Base-by-base conservation (phyloP, 1,140 invertebrate genomes). In the Proales similis region DNA sequence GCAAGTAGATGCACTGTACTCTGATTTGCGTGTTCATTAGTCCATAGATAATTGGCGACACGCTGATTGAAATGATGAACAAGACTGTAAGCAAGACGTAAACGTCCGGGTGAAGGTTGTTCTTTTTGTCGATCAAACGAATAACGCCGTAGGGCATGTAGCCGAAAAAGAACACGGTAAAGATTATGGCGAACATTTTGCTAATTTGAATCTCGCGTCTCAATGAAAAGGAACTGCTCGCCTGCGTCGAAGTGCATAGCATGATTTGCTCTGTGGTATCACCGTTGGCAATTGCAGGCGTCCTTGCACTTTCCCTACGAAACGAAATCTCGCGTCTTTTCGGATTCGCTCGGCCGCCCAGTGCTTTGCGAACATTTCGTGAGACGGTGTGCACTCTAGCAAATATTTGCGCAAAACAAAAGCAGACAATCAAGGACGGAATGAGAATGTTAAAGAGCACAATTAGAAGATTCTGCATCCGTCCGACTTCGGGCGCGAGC, bases 101-200 rank as follows among this genome's bases (percentile, higher is more conserved):
- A 51, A 73, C 71, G 60, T 74, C 71, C n/a, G 70, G 70, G 64
- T 68, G 66, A 12, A 70, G 65, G 42, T 69, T 65, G 53, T 70
- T 68, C 1, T 46, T 29, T 33, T 32, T 47, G 64, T 76, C 74
- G 22, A 72, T 70, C 12, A 68, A 67, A 14, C 74, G 66, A 1
- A 74, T 68, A 19, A 74, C 68, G 24, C 71, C 71, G 51, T 76
- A 76, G 0, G 73, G 73, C 17, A 74, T 57, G 48, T 73, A 76
- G 22, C 73, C 74, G 12, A 74, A 64, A 33, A 75, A 63, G 32
- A 76, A 73, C 12, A 75, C 66, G 4, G 74, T 64, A 63, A 76
- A 76, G 9, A 75, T 71, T 53, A 75, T 68, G 38, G 70, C 72
- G 65, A 76, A 76, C 74, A 76, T 76, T 66, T 74, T 76, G 1